Percentiles rank a stretch among this genome's conserved stretches.
These are phyloP conservation scores for Cephus spinipes DNA, from an alignment of 2,888 invertebrate genomes.

Conservation along the genomic window DNA sequence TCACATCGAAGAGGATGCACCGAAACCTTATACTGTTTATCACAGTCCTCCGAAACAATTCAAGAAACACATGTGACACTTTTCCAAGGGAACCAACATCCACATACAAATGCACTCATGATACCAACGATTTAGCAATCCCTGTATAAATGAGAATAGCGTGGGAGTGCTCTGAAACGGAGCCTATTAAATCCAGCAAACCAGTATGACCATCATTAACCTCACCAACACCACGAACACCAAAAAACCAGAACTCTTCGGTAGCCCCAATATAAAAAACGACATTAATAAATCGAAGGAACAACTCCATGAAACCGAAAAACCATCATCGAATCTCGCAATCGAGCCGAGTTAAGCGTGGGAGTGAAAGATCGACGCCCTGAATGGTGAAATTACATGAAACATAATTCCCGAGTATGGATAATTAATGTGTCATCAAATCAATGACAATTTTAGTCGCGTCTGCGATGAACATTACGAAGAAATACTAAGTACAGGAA, in stretches of 20 bases:
- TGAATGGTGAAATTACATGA: neutral
- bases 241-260: neutral
- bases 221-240: neutral
- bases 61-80: neutral
- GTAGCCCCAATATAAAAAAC: neutral
- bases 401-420: neutral
- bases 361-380: neutral
- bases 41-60: neutral
- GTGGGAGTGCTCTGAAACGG: neutral
- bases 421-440: neutral
- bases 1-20: neutral
- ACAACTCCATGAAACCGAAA: neutral
- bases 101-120: neutral
- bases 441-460: neutral
- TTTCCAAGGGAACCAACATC: neutral
- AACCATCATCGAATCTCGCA: neutral
- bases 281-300: neutral
- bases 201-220: neutral
- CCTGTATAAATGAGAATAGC: neutral
- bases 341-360: neutral
- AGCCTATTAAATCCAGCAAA: neutral
- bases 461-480: neutral
- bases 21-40: neutral
- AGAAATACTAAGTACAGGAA: neutral
- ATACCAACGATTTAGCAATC: neutral